A percentile compares a stretch with the other conserved stretches of the same genome.
These are phyloP conservation scores for Thalpophila matura DNA, from an alignment of 2,888 invertebrate species.

Conservation along the genomic window DNA sequence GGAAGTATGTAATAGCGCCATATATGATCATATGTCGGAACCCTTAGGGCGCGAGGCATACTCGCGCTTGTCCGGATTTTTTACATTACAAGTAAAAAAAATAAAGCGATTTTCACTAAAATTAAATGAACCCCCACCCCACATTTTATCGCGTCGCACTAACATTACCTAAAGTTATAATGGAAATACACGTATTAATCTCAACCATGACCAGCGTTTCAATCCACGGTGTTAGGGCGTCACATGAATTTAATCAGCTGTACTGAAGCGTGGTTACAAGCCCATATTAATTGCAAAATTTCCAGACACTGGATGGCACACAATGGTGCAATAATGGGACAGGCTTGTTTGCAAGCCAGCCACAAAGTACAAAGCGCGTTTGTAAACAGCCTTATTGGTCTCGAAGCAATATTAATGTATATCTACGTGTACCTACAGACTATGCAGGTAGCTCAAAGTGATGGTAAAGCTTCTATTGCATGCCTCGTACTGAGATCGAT, in stretches of 20 bases:
- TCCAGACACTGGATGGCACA: constrained; percentile 69
- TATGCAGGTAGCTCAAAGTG: constrained; percentile 47
- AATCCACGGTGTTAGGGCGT: constrained; percentile 26
- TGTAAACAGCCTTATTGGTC: constrained; percentile 82
- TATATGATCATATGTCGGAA: no score
- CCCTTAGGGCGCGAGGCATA: no score
- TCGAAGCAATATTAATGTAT: constrained; percentile 77
- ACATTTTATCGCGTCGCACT: no score
- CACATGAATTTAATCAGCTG: constrained; percentile 52
- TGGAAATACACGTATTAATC: constrained; percentile 21
- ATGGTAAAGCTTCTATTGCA: constrained; percentile 34
- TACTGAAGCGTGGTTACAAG: constrained; percentile 47
- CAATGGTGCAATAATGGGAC: constrained; percentile 78
- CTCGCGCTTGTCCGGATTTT: no score
- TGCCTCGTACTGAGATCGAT: constrained; percentile 51
- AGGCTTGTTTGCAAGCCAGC: constrained; percentile 74
- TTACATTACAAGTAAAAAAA: no score
- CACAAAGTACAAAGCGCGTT: constrained; percentile 82
- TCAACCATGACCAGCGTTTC: neutral
- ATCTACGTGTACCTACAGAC: constrained; percentile 36
- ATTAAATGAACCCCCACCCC: no score
- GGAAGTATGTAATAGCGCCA: no score
- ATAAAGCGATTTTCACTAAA: no score
- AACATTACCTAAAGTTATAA: no score
- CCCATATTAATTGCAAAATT: constrained; percentile 78